phyloP scores from a whole-genome alignment of 2,113 vertebrate genomes.

The Pelecanoides urinatrix region DNA sequence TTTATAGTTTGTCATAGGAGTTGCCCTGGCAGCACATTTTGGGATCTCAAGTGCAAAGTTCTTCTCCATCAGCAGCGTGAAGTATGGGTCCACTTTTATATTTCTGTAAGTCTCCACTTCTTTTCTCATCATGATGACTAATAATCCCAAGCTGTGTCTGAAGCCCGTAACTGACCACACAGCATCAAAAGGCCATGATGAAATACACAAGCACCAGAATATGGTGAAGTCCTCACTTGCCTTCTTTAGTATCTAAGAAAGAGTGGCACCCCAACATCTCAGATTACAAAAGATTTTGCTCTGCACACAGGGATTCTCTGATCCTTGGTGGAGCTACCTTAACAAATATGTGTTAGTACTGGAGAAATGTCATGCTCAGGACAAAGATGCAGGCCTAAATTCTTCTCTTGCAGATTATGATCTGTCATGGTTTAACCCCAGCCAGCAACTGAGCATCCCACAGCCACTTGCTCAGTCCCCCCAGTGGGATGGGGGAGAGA shows the following conservation, averaged over 20 bases:
- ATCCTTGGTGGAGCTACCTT: background rate
- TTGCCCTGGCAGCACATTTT: background rate
- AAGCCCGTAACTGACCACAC: background rate
- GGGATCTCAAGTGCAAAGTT: background rate
- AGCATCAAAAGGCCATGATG: background rate
- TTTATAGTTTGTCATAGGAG: background rate
- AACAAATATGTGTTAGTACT: background rate
- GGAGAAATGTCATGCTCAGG: background rate
- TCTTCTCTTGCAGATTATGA: background rate
- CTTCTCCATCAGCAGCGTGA: accelerated
- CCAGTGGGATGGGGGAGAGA: too few relatives aligned
- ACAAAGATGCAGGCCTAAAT: background rate
- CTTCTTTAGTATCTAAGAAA: background rate
- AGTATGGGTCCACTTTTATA: background rate
- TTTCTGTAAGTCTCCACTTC: background rate
- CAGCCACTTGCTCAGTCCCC: too few relatives aligned
- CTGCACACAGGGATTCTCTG: background rate
- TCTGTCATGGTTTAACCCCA: too few relatives aligned
- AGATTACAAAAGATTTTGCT: background rate
- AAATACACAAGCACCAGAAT: background rate
- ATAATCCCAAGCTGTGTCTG: background rate
- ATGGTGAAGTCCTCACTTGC: background rate
- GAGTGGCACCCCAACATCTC: background rate
- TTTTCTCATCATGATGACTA: background rate
- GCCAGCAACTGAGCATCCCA: too few relatives aligned